A percentile compares a stretch with the other conserved stretches of the same genome.
Conservation (phyloP, 1,140 invertebrate genomes). For the Drosophila asahinai region DNA sequence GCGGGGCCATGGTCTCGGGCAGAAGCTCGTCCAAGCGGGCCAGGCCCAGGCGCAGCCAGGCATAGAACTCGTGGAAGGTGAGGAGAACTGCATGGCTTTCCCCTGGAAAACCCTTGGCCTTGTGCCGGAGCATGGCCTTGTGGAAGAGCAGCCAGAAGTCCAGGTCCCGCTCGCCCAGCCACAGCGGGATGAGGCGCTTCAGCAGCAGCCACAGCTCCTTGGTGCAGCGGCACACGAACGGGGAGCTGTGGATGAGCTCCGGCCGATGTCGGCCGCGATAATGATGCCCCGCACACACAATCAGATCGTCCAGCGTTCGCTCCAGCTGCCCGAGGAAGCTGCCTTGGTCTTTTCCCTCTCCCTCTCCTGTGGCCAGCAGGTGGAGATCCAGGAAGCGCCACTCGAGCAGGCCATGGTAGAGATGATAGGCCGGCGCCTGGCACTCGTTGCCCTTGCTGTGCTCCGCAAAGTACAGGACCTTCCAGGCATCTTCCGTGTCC, state of each 20-base stretch:
- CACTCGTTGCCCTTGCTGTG: conserved; percentile 79
- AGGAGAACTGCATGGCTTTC: conserved; percentile 1
- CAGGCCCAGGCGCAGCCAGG: conserved; percentile 57
- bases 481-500: conserved; percentile 57
- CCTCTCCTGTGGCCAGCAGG: conserved; percentile 14
- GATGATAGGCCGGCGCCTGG: conserved; percentile 73
- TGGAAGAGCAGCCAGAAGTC: conserved; percentile 74
- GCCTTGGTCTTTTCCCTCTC: not conserved
- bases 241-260: conserved; percentile 63
- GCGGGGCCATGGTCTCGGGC: not conserved
- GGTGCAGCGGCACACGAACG: conserved; percentile 77
- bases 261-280: conserved; percentile 58
- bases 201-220: conserved; percentile 78
- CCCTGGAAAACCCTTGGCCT: conserved; percentile 17
- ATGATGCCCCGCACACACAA: conserved; percentile 58
- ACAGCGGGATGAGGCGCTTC: conserved; percentile 20
- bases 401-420: conserved; percentile 78
- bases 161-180: conserved; percentile 19
- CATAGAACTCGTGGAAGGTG: conserved; percentile 60
- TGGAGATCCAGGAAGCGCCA: conserved; percentile 78
- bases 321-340: conserved; percentile 47
- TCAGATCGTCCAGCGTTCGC: conserved; percentile 61
- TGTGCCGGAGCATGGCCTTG: conserved; percentile 62
- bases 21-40: conserved; percentile 35
- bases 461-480: conserved; percentile 72